Base-by-base conservation (phyloP, 2,888 invertebrate genomes). In the Eudemis profundana region DNA sequence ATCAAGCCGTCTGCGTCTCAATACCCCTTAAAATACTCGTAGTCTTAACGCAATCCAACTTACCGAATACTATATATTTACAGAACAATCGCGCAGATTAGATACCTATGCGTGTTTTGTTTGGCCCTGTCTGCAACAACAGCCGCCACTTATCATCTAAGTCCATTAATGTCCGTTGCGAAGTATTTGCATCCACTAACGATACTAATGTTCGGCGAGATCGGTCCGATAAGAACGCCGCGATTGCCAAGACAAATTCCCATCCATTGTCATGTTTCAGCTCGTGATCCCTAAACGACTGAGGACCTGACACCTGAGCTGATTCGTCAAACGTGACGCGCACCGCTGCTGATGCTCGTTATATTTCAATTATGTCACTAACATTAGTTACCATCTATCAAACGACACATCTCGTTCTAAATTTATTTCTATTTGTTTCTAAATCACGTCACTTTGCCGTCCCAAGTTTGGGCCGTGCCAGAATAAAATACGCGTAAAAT, bases 181-280 rank as follows among this genome's bases (percentile, higher is more conserved):
- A 66, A 61, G 68, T 70, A 65, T 65, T 65, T 60, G 51, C 65
- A 65, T 49, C 69, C 68, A 69, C 69, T 69, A 70, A 71, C 67
- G 62, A 56, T 54, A 53, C 63, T 62, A 68, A 74, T 74, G 68
- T 73, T 69, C 70, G 72, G 67, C 61, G 70, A 68, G 76, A 79
- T 80, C 75, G 72, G 70, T 70, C 60, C 74, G 82, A 79, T 79
- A 78, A 78, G 71, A 75, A 68, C 68, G 67, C 66, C 47, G 59
- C 69, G 69, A 73, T 72, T 83, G 85, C 85, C 84, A 85, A 83
- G 72, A 80, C 69, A 62, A 69, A 74, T 71, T 75, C 36, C 75
- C 75, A 70, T 70, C 76, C 73, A 82, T 81, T 81, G 81, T 82
- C 74, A 79, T 81, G 78, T 79, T 75, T 78, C 77, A 78, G 64